Evolutionary conservation across 2,888 invertebrate genomes (phyloP), one percentile per base, ranked within the genome.

Genomic region (Drosophila niveifrons): DNA sequence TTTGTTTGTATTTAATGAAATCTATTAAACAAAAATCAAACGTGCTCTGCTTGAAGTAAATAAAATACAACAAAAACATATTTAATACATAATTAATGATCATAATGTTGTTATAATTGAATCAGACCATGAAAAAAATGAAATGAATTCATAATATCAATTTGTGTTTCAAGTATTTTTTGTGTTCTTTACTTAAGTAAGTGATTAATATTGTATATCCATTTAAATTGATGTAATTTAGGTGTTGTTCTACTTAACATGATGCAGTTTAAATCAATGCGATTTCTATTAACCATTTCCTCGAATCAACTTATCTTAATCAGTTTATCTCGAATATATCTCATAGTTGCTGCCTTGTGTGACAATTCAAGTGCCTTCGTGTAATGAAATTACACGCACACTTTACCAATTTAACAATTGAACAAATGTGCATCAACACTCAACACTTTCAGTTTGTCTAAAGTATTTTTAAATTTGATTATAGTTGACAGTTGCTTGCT

Each of bases 341-440:
- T n/a, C 34, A 29, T 41, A 41, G 41, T 58, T 28, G 58, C 29
- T 55, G 73, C 48, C 65, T 73, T 68, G 66, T 73, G 75, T 72
- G 55, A 47, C 48, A 43, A 7, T 44, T 75, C 61, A 56, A 76
- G 77, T 73, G 58, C 34, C 76, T 61, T 56, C 56, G 50, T 80
- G 85, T 85, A 87, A 84, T 82, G 69, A 68, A 67, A 82, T 85
- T 84, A 87, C 76, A 84, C 85, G 87, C 80, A 87, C 82, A 84
- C 85, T 84, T 80, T 72, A 78, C 17, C 82, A 84, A 87, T 87
- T 83, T 79, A 85, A 57, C 77, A 85, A 83, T 88, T 88, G 66
- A 74, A 62, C 23, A 58, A 77, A 58, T 76, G 62, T 65, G 69
- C 59, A 72, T 28, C 65, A 23, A 23, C 23, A 75, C 46, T 73